Base-by-base conservation (phyloP, 2,797 vertebrate species). In the Poeciliopsis infans region DNA sequence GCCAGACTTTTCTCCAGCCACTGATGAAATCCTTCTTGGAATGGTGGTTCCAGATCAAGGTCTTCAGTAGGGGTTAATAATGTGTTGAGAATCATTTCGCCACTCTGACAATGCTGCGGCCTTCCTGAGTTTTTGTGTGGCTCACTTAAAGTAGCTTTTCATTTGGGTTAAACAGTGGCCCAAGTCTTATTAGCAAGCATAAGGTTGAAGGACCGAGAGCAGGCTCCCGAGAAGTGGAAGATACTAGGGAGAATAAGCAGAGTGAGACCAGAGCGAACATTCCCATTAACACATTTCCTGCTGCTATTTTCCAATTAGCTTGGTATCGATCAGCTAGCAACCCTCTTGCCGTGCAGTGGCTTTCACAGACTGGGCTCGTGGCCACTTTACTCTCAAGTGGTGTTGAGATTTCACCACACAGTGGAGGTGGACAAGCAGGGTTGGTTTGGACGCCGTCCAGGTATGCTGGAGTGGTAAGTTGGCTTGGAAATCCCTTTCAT, bases 261-360 rank as follows among this genome's bases (percentile, higher is more conserved):
- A 89, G 85, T 85, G 53, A 79, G 80, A 88, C 81, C 80, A 75
- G 80, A 86, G 81, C 18, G 78, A 90, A 79, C 86, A 87, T 82
- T 89, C 88, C 89, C 89, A 93, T 94, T 92, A 93, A 90, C 92
- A 91, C 90, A 91, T 93, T 95, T 94, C 93, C 93, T 93, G 86
- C 74, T 49, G 78, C 91, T 91, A 89, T 91, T 93, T 94, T 93
- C 90, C 93, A 93, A 94, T 94, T 94, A 94, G 92, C 88, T 84
- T 43, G 10, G 79, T 87, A 94, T 94, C 55, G 93, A 95, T 94
- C 89, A 86, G 89, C 80, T 85, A 39, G 70, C 83, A 75, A 79
- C 74, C 43, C 85, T 84, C 86, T 82, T 71, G 85, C 85, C 46
- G 53, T 83, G 18, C 80, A 47, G 82, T 79, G 83, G 80, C 85